Conservation (phyloP, 2,888 invertebrate species). For the Tholera decimalis region DNA sequence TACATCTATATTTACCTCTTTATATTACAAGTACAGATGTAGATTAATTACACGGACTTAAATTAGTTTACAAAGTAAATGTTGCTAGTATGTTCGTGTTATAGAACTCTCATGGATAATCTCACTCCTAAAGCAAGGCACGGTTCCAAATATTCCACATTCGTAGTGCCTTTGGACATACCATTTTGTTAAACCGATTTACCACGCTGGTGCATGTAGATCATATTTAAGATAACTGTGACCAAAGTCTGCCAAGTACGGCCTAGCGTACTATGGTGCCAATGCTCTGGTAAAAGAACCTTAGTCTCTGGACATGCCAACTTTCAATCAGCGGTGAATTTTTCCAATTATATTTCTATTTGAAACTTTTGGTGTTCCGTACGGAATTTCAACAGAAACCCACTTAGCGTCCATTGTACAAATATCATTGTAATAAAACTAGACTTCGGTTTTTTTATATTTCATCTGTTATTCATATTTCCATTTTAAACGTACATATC, state of each 20-base stretch:
- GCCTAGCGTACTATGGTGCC: not conserved
- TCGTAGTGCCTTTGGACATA: conserved; percentile 39
- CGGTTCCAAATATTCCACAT: conserved; percentile 49
- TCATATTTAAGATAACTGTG: conserved; percentile 39
- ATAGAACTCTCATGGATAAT: conserved; percentile 2
- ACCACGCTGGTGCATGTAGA: conserved; percentile 37
- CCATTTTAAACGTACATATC: too few relatives aligned
- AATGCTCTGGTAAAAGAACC: not conserved
- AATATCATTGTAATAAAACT: too few relatives aligned
- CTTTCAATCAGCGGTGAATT: not conserved
- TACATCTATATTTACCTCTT: too few relatives aligned
- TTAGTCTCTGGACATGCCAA: not conserved
- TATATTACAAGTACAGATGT: too few relatives aligned
- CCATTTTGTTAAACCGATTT: conserved; percentile 50
- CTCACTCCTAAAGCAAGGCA: conserved; percentile 10
- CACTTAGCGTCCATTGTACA: too few relatives aligned
- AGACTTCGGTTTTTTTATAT: too few relatives aligned
- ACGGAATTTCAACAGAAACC: too few relatives aligned
- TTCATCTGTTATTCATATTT: too few relatives aligned
- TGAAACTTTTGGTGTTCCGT: too few relatives aligned
- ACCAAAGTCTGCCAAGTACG: not conserved
- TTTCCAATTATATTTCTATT: too few relatives aligned
- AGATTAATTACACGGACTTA: too few relatives aligned
- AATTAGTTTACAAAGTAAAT: conserved; percentile 7
- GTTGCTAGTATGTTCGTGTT: not conserved